Conservation (phyloP, 2,797 vertebrate genomes). For the Simalia tracyae region DNA sequence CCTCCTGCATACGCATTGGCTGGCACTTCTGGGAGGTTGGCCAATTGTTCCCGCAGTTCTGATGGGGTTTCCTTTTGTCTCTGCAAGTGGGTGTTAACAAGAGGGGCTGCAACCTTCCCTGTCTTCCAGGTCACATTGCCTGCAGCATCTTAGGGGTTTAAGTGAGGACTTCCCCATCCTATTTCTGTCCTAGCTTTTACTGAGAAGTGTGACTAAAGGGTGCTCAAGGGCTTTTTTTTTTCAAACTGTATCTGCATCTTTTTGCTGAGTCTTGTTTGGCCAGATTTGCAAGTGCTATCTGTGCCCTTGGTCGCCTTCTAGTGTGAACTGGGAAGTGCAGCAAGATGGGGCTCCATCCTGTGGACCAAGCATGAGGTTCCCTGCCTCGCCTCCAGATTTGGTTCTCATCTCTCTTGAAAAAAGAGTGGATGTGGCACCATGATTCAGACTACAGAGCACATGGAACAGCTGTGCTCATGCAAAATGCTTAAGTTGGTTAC, state of each 20-base stretch:
- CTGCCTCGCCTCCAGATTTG: no score
- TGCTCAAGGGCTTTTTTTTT: background rate
- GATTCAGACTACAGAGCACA: background rate
- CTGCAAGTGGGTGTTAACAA: constrained; percentile 10
- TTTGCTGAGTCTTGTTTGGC: background rate
- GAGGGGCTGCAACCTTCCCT: background rate
- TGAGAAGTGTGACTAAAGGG: background rate
- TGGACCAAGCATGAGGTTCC: background rate
- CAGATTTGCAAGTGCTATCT: background rate
- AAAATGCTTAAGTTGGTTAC: background rate
- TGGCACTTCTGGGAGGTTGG: background rate
- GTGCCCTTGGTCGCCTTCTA: no score
- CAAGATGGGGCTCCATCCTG: background rate
- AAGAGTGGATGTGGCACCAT: background rate
- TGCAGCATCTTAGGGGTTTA: background rate
- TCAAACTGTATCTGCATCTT: no score
- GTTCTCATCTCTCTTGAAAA: background rate
- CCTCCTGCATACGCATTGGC: background rate
- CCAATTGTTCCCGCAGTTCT: background rate
- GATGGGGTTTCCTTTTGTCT: constrained; percentile 24
- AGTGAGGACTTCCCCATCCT: background rate
- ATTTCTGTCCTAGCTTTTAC: background rate
- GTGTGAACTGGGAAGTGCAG: background rate
- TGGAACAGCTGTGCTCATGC: background rate
- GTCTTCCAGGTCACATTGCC: background rate